A percentile compares a stretch with the other conserved stretches of the same genome.
Conservation (phyloP, 2,797 vertebrate genomes). For the Rhabdomys pumilio region DNA sequence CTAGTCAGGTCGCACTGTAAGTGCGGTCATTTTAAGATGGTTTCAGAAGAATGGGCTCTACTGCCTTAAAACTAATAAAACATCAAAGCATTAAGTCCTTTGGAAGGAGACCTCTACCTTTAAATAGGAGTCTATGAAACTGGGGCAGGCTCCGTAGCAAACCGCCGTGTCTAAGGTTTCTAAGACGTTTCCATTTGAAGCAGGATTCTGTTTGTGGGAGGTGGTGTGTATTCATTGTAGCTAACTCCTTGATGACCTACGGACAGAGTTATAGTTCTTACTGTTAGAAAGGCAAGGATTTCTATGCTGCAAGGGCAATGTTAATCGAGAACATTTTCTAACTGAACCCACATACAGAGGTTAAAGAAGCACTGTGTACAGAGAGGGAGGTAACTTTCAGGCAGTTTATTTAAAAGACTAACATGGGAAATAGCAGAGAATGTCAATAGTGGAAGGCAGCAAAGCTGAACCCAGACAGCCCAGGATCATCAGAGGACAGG, state of each 20-base stretch:
- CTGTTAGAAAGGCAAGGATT: not conserved
- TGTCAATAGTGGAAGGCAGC: not conserved
- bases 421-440: not conserved
- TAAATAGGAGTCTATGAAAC: not conserved
- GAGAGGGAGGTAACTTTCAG: not conserved
- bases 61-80: not conserved
- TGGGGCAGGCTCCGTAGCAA: not conserved
- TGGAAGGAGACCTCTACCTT: not conserved
- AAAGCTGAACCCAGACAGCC: not conserved
- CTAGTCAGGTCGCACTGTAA: not conserved
- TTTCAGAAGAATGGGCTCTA: slow-evolving; percentile 35
- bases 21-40: slow-evolving; percentile 12
- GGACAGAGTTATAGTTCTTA: not conserved
- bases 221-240: not conserved
- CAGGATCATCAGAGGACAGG: not conserved
- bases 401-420: not conserved
- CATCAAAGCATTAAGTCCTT: not conserved
- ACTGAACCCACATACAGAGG: not conserved
- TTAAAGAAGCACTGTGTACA: not conserved
- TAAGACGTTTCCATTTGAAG: not conserved
- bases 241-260: not conserved
- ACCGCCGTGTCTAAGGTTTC: not conserved
- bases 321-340: not conserved
- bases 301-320: slow-evolving; percentile 7
- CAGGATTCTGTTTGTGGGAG: not conserved